Percentiles rank a stretch among this genome's conserved stretches.
Evolutionary conservation across 2,888 invertebrate genomes (phyloP).

Genomic region (Carterocephalus palaemon): DNA sequence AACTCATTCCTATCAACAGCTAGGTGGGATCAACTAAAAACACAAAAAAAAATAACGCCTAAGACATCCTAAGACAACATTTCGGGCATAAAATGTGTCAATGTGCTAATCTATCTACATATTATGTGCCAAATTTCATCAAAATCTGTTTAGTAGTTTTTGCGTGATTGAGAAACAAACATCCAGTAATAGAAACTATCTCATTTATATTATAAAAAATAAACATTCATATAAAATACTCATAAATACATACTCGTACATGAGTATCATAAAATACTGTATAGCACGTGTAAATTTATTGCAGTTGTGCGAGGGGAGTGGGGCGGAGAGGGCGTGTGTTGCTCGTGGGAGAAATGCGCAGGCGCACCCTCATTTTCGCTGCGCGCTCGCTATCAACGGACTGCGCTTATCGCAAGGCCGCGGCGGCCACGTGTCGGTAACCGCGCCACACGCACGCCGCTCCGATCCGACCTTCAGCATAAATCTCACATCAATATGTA

Average conservation of each 20-base stretch:
- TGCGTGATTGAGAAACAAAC: too few species aligned
- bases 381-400: conserved; percentile 60
- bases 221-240: not conserved
- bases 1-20: too few species aligned
- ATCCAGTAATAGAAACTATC: too few species aligned
- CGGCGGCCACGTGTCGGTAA: conserved; percentile 55
- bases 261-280: not conserved
- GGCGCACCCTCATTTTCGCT: conserved; percentile 51
- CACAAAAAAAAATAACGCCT: too few species aligned
- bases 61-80: too few species aligned
- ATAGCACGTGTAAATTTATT: conserved; percentile 59
- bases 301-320: conserved; percentile 25
- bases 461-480: conserved; percentile 25
- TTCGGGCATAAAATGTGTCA: too few species aligned
- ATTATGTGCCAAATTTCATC: too few species aligned
- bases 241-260: not conserved
- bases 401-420: conserved; percentile 65
- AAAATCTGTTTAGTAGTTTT: too few species aligned
- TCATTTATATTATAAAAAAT: too few species aligned
- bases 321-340: conserved; percentile 16
- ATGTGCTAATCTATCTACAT: too few species aligned
- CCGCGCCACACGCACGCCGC: conserved; percentile 33
- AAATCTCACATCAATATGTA: conserved; percentile 15
- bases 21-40: too few species aligned
- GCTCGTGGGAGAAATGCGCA: conserved; percentile 53